A percentile compares a stretch with the other conserved stretches of the same genome.
phyloP scores from a whole-genome alignment of 2,113 vertebrate genomes.

The Noturus placidus region DNA sequence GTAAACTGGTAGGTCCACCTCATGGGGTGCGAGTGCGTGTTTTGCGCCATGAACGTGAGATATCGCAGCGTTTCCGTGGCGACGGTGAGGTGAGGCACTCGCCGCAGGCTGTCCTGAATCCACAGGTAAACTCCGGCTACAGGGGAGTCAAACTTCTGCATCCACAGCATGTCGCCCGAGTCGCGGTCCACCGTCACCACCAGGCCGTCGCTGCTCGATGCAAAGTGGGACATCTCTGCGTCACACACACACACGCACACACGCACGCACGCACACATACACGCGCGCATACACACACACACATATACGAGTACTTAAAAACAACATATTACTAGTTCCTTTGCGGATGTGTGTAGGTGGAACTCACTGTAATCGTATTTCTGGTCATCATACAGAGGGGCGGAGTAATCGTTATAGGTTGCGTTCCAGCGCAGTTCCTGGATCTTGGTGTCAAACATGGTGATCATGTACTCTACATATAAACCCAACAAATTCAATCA shows the following conservation, averaged over 20 bases:
- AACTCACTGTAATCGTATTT: conserved; percentile 84
- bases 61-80: conserved; percentile 92
- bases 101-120: conserved; percentile 84
- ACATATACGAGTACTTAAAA: neutral
- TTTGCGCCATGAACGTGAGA: conserved; percentile 84
- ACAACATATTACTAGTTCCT: neutral
- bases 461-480: conserved; percentile 85
- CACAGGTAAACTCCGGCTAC: conserved; percentile 88
- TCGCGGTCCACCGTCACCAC: conserved; percentile 89
- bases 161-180: conserved; percentile 88
- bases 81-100: conserved; percentile 85
- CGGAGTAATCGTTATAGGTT: conserved; percentile 91
- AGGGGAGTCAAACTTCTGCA: conserved; percentile 87
- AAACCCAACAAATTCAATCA: neutral
- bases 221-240: conserved; percentile 87
- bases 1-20: conserved; percentile 79
- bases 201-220: conserved; percentile 87
- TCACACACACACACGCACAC: conserved; percentile 37
- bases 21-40: conserved; percentile 75
- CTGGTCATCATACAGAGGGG: conserved; percentile 72
- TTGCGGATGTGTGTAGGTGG: no score
- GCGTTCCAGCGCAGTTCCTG: conserved; percentile 90
- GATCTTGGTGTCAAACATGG: conserved; percentile 91
- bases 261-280: neutral
- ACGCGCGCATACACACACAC: no score